phyloP scores from a whole-genome alignment of 2,797 vertebrate species.

The Chaenodraco wilsoni region DNA sequence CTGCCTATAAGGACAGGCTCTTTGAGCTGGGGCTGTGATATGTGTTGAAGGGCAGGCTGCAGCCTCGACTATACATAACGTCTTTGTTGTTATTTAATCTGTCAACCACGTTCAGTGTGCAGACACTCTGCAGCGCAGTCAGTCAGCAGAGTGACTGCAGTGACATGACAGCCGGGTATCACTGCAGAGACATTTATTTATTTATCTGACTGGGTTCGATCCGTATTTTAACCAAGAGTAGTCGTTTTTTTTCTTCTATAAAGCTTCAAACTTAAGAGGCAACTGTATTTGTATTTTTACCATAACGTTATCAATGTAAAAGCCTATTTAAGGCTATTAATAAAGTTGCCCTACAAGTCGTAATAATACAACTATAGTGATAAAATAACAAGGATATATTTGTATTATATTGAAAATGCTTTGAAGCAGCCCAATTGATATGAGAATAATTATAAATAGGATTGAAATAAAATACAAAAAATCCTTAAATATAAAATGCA shows the following conservation, averaged over 20 bases:
- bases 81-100: slow-evolving; percentile 47
- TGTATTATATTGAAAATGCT: not conserved
- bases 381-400: not conserved
- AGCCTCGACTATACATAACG: slow-evolving; percentile 36
- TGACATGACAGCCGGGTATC: not conserved
- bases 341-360: not conserved
- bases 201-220: not conserved
- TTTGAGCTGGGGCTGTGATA: slow-evolving; percentile 18
- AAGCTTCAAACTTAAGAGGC: not conserved
- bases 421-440: not conserved
- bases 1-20: not conserved
- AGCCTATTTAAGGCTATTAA: not conserved
- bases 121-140: slow-evolving; percentile 25
- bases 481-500: not conserved
- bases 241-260: not conserved
- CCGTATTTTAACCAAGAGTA: not conserved
- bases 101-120: slow-evolving; percentile 26
- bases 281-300: not conserved
- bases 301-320: not conserved
- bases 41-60: slow-evolving; percentile 40
- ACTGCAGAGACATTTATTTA: not conserved
- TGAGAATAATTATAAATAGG: not conserved
- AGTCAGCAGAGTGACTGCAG: slow-evolving; percentile 15
- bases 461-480: not conserved
- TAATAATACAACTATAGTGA: not conserved